Percentiles rank a stretch among this genome's conserved stretches.
Conservation (phyloP, 1,140 invertebrate genomes). For the Drosophila nannoptera region DNA sequence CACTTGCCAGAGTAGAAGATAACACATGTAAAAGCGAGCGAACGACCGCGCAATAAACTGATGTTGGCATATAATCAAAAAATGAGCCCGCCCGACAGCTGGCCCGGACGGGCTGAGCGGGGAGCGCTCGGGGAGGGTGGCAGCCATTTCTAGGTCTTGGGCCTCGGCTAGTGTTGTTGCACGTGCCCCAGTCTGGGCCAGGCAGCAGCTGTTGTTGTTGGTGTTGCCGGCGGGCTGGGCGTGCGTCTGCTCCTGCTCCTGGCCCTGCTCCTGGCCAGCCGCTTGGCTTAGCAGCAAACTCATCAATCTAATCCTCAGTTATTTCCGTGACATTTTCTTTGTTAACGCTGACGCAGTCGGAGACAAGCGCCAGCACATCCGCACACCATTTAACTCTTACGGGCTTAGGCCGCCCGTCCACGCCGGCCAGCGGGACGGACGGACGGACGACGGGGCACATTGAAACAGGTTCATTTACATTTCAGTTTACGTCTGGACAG, state of each 20-base stretch:
- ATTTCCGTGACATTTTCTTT: constrained; percentile 76
- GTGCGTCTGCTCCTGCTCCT: no score
- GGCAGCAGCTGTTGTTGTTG: neutral
- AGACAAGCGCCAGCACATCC: constrained; percentile 37
- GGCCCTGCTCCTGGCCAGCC: constrained; percentile 23
- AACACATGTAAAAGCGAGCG: constrained; percentile 51
- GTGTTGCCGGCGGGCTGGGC: neutral
- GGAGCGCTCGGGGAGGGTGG: no score
- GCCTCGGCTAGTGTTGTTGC: constrained; percentile 14
- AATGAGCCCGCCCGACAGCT: constrained; percentile 7
- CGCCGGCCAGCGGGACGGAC: constrained; percentile 3
- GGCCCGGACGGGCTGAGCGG: no score
- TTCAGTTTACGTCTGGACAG: constrained; percentile 53
- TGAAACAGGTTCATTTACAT: constrained; percentile 70
- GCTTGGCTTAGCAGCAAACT: constrained; percentile 67
- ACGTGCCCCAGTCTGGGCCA: constrained; percentile 27
- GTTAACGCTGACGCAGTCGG: constrained; percentile 46
- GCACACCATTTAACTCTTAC: constrained; percentile 63
- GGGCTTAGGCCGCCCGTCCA: constrained; percentile 21
- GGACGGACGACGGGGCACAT: constrained; percentile 32
- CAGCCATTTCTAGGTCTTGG: constrained; percentile 3
- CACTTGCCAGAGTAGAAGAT: constrained; percentile 62
- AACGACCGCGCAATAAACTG: constrained; percentile 62
- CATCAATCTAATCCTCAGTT: constrained; percentile 74
- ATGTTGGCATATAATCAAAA: constrained; percentile 66